A percentile compares a stretch with the other conserved stretches of the same genome.
These are phyloP conservation scores for Sturnus vulgaris DNA, from an alignment of 2,113 vertebrate genomes.

Conservation along the genomic window DNA sequence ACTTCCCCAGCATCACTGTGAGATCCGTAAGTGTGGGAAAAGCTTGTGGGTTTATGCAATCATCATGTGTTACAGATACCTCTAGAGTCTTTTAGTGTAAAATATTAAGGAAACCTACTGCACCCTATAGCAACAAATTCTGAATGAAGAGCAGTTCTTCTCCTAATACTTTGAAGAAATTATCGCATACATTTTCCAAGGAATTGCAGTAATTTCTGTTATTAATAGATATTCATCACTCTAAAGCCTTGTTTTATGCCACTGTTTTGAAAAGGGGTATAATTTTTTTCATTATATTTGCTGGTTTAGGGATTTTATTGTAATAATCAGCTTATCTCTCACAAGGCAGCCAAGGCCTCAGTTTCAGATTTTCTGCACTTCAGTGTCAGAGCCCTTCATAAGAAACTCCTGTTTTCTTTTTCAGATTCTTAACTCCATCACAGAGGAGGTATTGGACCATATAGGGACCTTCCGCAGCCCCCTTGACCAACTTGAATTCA, in stretches of 20 bases:
- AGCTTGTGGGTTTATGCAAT: background rate
- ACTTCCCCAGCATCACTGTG: constrained; percentile 93
- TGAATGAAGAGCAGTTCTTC: background rate
- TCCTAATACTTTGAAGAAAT: background rate
- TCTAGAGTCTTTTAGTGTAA: background rate
- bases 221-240: background rate
- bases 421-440: constrained; percentile 90
- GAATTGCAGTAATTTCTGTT: background rate
- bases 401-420: constrained; percentile 1
- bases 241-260: background rate
- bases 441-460: constrained; percentile 84
- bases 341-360: background rate
- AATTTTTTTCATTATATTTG: background rate
- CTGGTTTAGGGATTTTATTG: background rate
- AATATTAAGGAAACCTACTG: background rate
- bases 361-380: background rate
- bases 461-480: constrained; percentile 84
- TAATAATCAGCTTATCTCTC: background rate
- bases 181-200: background rate
- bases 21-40: constrained; percentile 84
- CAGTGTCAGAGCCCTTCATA: background rate
- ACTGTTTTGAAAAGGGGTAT: background rate
- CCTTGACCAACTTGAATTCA: constrained; percentile 88
- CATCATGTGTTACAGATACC: background rate
- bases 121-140: background rate